phyloP scores from a whole-genome alignment of 2,888 invertebrate genomes.

The Charanyca ferruginea region DNA sequence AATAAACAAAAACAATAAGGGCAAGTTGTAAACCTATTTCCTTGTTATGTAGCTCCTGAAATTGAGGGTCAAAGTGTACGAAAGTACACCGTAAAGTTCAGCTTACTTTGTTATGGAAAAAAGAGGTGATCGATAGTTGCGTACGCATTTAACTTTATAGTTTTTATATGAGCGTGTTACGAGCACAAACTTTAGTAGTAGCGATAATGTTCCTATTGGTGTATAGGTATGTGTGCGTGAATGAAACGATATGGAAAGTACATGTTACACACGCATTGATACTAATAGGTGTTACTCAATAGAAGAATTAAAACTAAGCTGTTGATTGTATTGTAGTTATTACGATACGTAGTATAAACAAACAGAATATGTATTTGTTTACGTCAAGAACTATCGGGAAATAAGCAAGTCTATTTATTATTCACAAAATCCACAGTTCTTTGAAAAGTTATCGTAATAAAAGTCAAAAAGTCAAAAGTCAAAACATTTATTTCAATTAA shows the following conservation, averaged over 20 bases:
- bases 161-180: constrained; percentile 47
- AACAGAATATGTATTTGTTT: too few species aligned
- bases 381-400: too few species aligned
- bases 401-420: too few species aligned
- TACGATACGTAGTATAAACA: too few species aligned
- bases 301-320: too few species aligned
- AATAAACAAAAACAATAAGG: constrained; percentile 15
- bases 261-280: neutral
- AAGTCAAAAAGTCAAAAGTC: too few species aligned
- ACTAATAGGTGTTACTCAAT: too few species aligned
- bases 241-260: neutral
- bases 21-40: constrained; percentile 34
- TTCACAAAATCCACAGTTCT: too few species aligned
- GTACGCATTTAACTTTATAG: constrained; percentile 45
- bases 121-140: constrained; percentile 52
- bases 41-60: constrained; percentile 15
- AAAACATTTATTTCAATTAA: too few species aligned
- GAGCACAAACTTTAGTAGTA: constrained; percentile 26
- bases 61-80: constrained; percentile 21
- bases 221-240: constrained; percentile 9
- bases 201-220: constrained; percentile 9
- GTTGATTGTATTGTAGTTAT: neutral
- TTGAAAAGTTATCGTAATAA: too few species aligned
- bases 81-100: constrained; percentile 28
- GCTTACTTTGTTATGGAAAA: constrained; percentile 37